Evolutionary conservation across 2,888 invertebrate genomes (phyloP).

Genomic region (Dasysyrphus tricinctus): DNA sequence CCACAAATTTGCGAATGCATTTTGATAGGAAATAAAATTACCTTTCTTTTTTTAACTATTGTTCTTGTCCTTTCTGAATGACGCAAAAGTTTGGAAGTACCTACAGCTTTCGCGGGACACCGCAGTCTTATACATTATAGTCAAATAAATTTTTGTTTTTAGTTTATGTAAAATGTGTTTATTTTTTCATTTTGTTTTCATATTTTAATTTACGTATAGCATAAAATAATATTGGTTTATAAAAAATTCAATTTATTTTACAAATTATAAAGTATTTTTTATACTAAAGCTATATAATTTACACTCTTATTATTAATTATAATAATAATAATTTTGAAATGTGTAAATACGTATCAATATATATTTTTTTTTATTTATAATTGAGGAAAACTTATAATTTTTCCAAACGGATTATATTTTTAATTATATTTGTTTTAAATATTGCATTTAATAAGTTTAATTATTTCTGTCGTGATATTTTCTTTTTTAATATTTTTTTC

Average conservation of each 20-base stretch:
- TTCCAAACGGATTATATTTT: constrained; percentile 39
- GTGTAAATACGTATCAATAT: constrained; percentile 52
- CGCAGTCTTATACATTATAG: background rate
- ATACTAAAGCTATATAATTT: constrained; percentile 62
- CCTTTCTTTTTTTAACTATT: no score
- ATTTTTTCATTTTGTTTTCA: constrained; percentile 22
- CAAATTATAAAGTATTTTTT: constrained; percentile 57
- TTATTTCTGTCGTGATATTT: constrained; percentile 19
- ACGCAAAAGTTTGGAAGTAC: no score
- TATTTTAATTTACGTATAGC: constrained; percentile 59
- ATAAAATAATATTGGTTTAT: constrained; percentile 54
- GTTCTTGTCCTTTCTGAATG: no score
- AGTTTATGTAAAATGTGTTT: constrained; percentile 55
- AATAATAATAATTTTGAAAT: constrained; percentile 26
- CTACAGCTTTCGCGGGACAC: no score
- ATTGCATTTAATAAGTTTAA: constrained; percentile 63
- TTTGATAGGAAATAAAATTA: no score
- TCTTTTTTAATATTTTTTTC: background rate
- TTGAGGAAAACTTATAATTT: constrained; percentile 51
- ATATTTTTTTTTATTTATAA: constrained; percentile 5
- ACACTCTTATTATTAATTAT: constrained; percentile 42
- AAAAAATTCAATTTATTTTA: constrained; percentile 62
- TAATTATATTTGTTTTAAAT: constrained; percentile 59
- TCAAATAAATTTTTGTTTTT: background rate
- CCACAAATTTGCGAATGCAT: no score